These are phyloP conservation scores for Yponomeuta evonymella DNA, from an alignment of 2,888 invertebrate genomes.

Conservation along the genomic window DNA sequence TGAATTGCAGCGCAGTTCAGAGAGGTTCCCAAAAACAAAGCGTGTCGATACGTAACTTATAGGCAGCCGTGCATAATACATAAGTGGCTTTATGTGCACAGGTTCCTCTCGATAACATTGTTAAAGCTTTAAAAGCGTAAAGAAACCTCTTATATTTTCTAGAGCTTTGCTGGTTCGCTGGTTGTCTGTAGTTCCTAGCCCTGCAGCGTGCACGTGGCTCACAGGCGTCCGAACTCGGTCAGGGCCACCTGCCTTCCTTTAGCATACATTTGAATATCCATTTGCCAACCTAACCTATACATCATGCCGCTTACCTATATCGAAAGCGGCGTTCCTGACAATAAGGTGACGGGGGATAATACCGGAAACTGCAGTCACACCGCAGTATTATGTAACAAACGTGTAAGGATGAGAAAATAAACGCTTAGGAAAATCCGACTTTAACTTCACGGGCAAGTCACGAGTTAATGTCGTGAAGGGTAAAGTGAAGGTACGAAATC, in stretches of 20 bases:
- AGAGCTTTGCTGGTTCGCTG: not conserved
- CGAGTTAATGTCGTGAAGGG: not conserved
- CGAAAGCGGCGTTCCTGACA: not conserved
- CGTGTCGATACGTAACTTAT: not conserved
- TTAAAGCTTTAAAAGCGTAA: not conserved
- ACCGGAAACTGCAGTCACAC: not conserved
- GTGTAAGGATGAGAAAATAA: not conserved
- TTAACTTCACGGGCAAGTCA: not conserved
- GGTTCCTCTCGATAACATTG: not conserved
- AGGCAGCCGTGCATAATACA: not conserved
- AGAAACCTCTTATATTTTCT: not conserved
- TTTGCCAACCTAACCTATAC: conserved; percentile 20
- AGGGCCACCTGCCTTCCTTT: conserved; percentile 29
- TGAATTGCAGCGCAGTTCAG: not conserved
- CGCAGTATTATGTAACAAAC: not conserved
- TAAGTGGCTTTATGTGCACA: conserved; percentile 1
- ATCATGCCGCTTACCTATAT: not conserved
- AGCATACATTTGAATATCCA: conserved; percentile 36
- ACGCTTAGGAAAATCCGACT: not conserved
- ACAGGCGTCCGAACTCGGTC: conserved; percentile 10
- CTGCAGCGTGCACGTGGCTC: conserved; percentile 4
- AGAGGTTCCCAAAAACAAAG: not conserved
- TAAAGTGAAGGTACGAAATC: not conserved
- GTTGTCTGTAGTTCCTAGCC: not conserved
- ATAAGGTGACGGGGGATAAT: not conserved